These are phyloP conservation scores for Megalopta genalis DNA, from an alignment of 1,140 invertebrate species.

Conservation along the genomic window DNA sequence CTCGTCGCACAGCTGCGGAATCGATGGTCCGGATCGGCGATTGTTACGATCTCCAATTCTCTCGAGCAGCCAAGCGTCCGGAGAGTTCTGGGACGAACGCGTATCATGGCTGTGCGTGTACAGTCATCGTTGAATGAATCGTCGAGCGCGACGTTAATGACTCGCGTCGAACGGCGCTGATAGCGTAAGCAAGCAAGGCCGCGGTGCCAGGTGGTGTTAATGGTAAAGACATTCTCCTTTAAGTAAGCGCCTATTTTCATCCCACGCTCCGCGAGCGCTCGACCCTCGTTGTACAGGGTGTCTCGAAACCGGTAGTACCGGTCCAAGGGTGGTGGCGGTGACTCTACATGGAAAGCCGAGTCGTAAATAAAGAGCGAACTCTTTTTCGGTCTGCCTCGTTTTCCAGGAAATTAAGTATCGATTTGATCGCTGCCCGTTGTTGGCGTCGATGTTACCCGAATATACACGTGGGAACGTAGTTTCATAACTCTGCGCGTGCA, in stretches of 20 bases:
- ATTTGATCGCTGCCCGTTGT: too few species aligned
- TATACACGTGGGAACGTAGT: too few species aligned
- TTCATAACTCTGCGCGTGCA: too few species aligned
- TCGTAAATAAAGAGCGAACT: too few species aligned
- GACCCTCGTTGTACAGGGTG: background rate
- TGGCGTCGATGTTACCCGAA: too few species aligned
- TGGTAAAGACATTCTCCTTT: slow-evolving; percentile 31
- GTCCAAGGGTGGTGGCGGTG: background rate
- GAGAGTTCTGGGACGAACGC: background rate
- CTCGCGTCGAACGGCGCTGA: slow-evolving; percentile 18
- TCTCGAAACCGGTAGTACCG: background rate
- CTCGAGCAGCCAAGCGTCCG: background rate
- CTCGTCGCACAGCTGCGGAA: too few species aligned
- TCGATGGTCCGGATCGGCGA: too few species aligned
- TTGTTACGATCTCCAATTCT: background rate
- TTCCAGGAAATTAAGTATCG: too few species aligned
- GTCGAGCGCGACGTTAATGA: slow-evolving; percentile 23
- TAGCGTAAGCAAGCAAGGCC: slow-evolving; percentile 34
- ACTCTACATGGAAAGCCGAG: background rate
- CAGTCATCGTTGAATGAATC: background rate
- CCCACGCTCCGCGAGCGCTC: slow-evolving; percentile 17
- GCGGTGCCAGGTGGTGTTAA: slow-evolving; percentile 37
- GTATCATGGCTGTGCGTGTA: background rate
- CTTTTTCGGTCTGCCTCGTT: too few species aligned
- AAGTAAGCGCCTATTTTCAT: slow-evolving; percentile 34